A percentile compares a stretch with the other conserved stretches of the same genome.
Conservation (phyloP, 2,888 invertebrate genomes). For the Tipula unca region DNA sequence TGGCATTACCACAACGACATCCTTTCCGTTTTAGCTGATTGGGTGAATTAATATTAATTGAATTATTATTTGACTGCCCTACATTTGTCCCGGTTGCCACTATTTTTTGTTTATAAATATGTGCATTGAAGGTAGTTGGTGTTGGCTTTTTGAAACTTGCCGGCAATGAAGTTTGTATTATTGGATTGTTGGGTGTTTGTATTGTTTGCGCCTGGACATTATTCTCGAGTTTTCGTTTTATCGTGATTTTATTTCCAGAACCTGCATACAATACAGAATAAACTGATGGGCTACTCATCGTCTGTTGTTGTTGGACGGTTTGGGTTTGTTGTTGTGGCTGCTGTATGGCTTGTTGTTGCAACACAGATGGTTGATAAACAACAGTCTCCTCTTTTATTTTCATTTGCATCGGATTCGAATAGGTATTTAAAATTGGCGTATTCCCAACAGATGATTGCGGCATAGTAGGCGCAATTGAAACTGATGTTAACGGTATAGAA, state of each 20-base stretch:
- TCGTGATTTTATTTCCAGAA: conserved; percentile 73
- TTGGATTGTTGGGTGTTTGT: background rate
- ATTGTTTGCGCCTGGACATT: background rate
- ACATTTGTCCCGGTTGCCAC: background rate
- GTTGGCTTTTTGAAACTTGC: conserved; percentile 18
- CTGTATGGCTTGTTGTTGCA: conserved; percentile 23
- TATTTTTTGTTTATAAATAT: conserved; percentile 9
- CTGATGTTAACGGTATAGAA: conserved; percentile 43
- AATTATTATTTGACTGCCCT: background rate
- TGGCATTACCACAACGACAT: conserved; percentile 86
- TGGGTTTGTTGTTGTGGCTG: conserved; percentile 30
- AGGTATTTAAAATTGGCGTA: background rate
- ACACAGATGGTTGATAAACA: conserved; percentile 19
- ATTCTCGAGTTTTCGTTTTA: conserved; percentile 60
- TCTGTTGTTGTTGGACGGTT: conserved; percentile 28
- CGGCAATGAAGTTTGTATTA: background rate
- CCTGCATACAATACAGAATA: conserved; percentile 77
- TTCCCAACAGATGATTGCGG: background rate
- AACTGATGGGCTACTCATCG: conserved; percentile 49
- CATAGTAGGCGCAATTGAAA: conserved; percentile 29
- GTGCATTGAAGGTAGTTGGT: background rate
- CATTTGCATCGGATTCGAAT: background rate
- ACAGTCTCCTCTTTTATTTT: background rate
- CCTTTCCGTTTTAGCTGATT: conserved; percentile 53
- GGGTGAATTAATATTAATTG: background rate